phyloP scores from a whole-genome alignment of 2,113 vertebrate species.

The Mobula hypostoma region DNA sequence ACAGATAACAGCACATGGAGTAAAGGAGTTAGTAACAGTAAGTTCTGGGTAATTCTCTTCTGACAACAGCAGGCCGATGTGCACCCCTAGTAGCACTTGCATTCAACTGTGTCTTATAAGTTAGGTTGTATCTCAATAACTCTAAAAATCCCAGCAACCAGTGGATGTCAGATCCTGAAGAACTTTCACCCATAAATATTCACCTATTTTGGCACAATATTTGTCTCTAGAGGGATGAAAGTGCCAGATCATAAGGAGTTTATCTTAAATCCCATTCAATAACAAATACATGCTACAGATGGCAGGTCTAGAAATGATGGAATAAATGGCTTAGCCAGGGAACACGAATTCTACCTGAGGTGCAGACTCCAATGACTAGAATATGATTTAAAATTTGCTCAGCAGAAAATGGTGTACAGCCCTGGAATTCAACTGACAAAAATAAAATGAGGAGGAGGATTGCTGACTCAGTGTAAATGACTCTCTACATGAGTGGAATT shows the following conservation, averaged over 20 bases:
- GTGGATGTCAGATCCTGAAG: not conserved
- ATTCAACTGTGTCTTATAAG: not conserved
- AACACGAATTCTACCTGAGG: constrained; percentile 10
- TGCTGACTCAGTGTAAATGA: constrained; percentile 24
- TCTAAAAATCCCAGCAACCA: not conserved
- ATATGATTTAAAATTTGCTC: not conserved
- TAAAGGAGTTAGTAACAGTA: not conserved
- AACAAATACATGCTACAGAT: not conserved
- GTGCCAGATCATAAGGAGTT: not conserved
- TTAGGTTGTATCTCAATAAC: not conserved
- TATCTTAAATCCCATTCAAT: not conserved
- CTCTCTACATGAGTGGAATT: constrained; percentile 17
- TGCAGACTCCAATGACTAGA: not conserved
- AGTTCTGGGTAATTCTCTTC: not conserved
- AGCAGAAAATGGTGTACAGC: not conserved
- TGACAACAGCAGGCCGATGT: not conserved
- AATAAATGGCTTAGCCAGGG: constrained; percentile 2
- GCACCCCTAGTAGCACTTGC: not conserved
- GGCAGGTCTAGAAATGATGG: not conserved
- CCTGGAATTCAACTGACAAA: constrained; percentile 15
- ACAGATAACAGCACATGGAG: not conserved
- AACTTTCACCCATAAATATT: not conserved
- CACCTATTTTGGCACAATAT: not conserved
- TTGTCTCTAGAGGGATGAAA: constrained; percentile 6
- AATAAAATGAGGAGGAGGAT: constrained; percentile 23